phyloP scores from a whole-genome alignment of 1,140 invertebrate genomes.

The Triops longicaudatus region DNA sequence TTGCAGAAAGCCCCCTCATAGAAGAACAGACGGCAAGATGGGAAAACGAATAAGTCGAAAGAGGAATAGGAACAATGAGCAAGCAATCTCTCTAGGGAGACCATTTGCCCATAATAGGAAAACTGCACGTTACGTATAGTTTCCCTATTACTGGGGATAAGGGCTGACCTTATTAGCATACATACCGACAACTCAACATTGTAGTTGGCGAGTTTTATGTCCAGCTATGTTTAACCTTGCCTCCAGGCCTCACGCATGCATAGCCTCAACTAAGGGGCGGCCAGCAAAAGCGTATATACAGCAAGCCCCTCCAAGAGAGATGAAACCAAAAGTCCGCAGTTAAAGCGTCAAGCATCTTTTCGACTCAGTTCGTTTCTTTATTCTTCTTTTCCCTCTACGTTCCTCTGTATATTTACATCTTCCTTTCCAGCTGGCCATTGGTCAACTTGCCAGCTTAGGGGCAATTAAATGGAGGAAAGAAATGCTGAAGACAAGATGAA shows the following conservation, averaged over 20 bases:
- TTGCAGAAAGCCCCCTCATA: not conserved
- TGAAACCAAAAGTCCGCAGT: not conserved
- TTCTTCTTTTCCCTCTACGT: not conserved
- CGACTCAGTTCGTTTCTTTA: not conserved
- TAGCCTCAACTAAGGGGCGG: not conserved
- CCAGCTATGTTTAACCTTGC: conserved; percentile 10
- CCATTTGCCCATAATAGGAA: conserved; percentile 12
- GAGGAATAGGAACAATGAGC: not conserved
- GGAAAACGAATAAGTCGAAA: not conserved
- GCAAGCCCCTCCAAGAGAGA: not conserved
- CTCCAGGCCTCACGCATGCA: conserved; percentile 8
- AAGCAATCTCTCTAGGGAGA: conserved; percentile 1
- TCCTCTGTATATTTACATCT: conserved; percentile 8
- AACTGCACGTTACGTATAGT: conserved; percentile 12
- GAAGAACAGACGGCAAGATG: not conserved
- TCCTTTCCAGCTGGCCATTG: not conserved
- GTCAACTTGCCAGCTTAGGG: conserved; percentile 10
- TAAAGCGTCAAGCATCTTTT: conserved; percentile 3
- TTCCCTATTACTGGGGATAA: conserved; percentile 12
- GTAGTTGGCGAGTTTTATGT: conserved; percentile 15
- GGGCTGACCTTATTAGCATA: conserved; percentile 14
- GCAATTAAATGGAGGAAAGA: conserved; percentile 12
- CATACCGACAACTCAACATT: conserved; percentile 15
- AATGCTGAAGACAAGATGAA: not conserved
- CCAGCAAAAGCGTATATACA: not conserved